Conservation (phyloP, 1,140 invertebrate genomes). For the Drosophila mayri region DNA sequence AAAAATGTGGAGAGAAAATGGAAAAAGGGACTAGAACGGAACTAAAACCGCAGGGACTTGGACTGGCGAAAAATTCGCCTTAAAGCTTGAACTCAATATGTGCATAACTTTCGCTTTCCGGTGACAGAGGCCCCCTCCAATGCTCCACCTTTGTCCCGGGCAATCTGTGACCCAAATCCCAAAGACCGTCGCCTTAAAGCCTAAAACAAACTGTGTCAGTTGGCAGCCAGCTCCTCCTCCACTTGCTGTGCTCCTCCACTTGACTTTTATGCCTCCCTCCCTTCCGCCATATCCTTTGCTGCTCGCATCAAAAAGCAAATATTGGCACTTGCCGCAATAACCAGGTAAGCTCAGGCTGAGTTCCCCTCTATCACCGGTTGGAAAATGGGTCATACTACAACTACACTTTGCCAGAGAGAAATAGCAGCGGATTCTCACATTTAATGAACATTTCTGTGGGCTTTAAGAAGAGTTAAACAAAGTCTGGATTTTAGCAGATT, state of each 20-base stretch:
- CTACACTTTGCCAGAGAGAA: neutral
- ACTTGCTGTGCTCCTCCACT: slow-evolving; percentile 7
- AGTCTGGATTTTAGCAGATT: neutral
- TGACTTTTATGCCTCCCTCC: slow-evolving; percentile 12
- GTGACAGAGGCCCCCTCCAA: slow-evolving; percentile 19
- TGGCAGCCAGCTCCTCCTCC: slow-evolving; percentile 25
- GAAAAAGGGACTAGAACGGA: slow-evolving; percentile 22
- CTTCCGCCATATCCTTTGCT: slow-evolving; percentile 23
- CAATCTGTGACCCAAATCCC: slow-evolving; percentile 79
- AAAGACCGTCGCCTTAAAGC: slow-evolving; percentile 71
- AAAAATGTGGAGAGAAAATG: slow-evolving; percentile 1
- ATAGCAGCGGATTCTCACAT: neutral
- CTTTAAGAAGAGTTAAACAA: neutral
- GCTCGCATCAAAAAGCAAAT: slow-evolving; percentile 66
- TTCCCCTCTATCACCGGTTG: slow-evolving; percentile 30
- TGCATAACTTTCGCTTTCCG: slow-evolving; percentile 76
- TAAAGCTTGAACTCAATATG: slow-evolving; percentile 70
- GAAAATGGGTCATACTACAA: slow-evolving; percentile 67
- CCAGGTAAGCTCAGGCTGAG: slow-evolving; percentile 63
- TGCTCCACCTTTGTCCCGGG: slow-evolving; percentile 50
- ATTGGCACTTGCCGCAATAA: slow-evolving; percentile 82
- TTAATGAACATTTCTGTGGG: neutral
- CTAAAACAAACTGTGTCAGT: slow-evolving; percentile 77
- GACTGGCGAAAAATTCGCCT: slow-evolving; percentile 25
- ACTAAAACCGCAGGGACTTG: slow-evolving; percentile 47